phyloP scores from a whole-genome alignment of 2,113 vertebrate genomes.

The Datnioides undecimradiatus region DNA sequence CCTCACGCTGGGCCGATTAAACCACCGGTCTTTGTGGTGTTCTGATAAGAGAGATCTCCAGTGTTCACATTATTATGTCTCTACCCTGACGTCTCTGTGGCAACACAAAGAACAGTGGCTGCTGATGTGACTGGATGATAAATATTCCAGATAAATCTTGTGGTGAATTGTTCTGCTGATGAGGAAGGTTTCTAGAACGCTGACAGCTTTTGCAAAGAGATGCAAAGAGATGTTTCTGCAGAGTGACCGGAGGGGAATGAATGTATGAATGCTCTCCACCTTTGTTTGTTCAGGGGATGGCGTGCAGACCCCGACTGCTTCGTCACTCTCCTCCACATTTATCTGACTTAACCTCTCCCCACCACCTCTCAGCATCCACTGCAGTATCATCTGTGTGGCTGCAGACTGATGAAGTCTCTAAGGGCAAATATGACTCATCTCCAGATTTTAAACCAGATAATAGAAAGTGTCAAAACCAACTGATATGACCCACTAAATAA shows the following conservation, averaged over 20 bases:
- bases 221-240: constrained; percentile 1
- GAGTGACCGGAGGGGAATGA: neutral
- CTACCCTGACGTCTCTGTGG: neutral
- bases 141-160: constrained; percentile 36
- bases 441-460: neutral
- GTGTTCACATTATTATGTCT: neutral
- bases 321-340: constrained; percentile 4
- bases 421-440: neutral
- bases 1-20: neutral
- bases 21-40: neutral
- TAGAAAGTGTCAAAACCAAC: neutral
- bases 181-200: constrained; percentile 21
- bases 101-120: neutral
- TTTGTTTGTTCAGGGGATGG: neutral
- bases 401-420: neutral
- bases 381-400: too few species aligned
- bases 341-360: neutral
- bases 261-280: neutral
- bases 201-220: constrained; percentile 5
- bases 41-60: neutral
- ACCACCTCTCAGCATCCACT: neutral
- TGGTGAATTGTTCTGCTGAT: constrained; percentile 56
- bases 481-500: neutral
- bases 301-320: neutral
- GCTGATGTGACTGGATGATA: constrained; percentile 10